These are phyloP conservation scores for Baronia brevicornis DNA, from an alignment of 2,888 invertebrate genomes.

Conservation along the genomic window DNA sequence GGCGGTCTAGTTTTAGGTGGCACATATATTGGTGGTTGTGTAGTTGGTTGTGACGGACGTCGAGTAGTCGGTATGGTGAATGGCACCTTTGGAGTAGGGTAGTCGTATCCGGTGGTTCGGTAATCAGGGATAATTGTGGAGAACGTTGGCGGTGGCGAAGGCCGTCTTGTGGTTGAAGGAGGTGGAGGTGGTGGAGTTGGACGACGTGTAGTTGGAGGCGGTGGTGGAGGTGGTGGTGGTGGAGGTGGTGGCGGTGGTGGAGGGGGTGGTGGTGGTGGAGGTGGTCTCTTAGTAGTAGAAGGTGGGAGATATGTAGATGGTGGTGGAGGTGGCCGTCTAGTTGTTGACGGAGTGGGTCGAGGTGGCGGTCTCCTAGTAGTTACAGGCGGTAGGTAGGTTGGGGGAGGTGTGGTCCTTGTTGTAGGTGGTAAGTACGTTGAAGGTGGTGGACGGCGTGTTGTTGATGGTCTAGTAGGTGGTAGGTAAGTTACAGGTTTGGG, in stretches of 20 bases:
- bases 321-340: constrained; percentile 16
- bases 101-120: constrained; percentile 39
- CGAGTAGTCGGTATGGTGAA: constrained; percentile 26
- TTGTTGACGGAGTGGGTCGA: constrained; percentile 20
- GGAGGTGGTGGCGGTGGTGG: constrained; percentile 22
- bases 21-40: constrained; percentile 17
- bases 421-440: constrained; percentile 17
- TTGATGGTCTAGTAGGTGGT: constrained; percentile 25
- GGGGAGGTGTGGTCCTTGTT: too few relatives aligned
- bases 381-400: constrained; percentile 33
- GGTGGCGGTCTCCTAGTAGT: constrained; percentile 18
- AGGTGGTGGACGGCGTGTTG: constrained; percentile 18
- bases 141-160: constrained; percentile 19
- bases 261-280: constrained; percentile 18
- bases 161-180: constrained; percentile 18
- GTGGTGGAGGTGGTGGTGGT: constrained; percentile 15
- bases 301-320: constrained; percentile 19
- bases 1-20: constrained; percentile 20
- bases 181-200: constrained; percentile 17
- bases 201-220: constrained; percentile 17
- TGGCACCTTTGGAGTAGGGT: constrained; percentile 32
- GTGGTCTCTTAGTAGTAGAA: constrained; percentile 7
- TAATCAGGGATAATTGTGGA: constrained; percentile 19
- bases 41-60: constrained; percentile 19
- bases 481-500: constrained; percentile 55